phyloP scores from a whole-genome alignment of 2,888 invertebrate species.

The Alloscopus bannaensis region DNA sequence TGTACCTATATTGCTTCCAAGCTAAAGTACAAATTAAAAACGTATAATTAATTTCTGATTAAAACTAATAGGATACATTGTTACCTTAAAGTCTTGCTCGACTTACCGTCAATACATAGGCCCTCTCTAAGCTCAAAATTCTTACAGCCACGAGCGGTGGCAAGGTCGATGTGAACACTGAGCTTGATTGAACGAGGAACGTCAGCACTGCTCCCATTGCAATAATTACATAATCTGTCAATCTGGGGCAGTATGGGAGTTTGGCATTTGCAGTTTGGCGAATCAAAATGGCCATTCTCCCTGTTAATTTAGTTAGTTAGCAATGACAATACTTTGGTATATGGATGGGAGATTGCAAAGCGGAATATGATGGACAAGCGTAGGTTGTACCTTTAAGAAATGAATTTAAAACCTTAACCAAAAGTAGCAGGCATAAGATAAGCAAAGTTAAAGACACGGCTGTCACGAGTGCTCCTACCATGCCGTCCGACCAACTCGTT shows the following conservation, averaged over 20 bases:
- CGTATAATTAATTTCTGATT: too few species aligned
- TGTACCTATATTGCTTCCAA: conserved; percentile 79
- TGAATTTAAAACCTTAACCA: too few species aligned
- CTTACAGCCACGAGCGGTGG: conserved; percentile 77
- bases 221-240: conserved; percentile 78
- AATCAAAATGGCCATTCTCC: conserved; percentile 76
- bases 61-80: too few species aligned
- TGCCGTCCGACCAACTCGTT: too few species aligned
- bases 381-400: conserved; percentile 75
- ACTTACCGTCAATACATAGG: conserved; percentile 78
- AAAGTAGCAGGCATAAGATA: too few species aligned
- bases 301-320: conserved; percentile 68
- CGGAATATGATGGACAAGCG: too few species aligned
- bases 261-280: conserved; percentile 76
- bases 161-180: conserved; percentile 79
- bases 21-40: too few species aligned
- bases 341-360: too few species aligned
- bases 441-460: too few species aligned
- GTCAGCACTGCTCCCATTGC: conserved; percentile 78
- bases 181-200: conserved; percentile 76
- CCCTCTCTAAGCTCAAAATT: conserved; percentile 72
- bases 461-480: too few species aligned
- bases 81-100: too few species aligned
- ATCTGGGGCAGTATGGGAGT: conserved; percentile 76
- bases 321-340: background rate